Evolutionary conservation across 92 coral and sea anemone species (phyloP), one percentile per base, ranked within the genome.

Genomic region (Actinostola sp.): DNA sequence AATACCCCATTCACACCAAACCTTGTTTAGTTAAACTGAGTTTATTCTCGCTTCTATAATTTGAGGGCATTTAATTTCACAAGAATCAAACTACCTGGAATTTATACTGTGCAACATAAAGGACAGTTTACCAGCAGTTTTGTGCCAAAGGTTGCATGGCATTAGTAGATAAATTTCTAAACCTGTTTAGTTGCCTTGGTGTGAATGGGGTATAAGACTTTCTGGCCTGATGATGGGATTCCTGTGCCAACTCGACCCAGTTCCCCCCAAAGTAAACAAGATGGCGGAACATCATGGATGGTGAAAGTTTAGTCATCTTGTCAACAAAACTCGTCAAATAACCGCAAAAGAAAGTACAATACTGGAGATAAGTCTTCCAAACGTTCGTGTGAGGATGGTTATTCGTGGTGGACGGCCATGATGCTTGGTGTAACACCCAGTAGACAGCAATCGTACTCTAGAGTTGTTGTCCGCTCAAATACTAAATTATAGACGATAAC

Each of bases 361-460:
- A 25, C 33, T 9, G 76, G 66, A 48, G 66, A 62, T 11, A 52
- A 7, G 26, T 66, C 77, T 44, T 70, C 82, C 11, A 90, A 90
- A 64, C 75, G 80, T 16, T 44, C 85, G 15, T 82, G 92, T 73
- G 76, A 82, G 1, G 92, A 87, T 26, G 97, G 97, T 0, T 90
- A 78, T 84, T 90, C 92, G 8, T 90, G 92, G 97, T 90, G 97
- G 97, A 91, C 92, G 1, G 75, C 92, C 9, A 74, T 91, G 64
- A 70, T 91, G 78, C 67, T 91, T 8, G 97, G 97, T 25, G 20
- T 87, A 2, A 67, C 69, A 11, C 59, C 88, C 34, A 72, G 52
- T 7, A 20, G 51, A 17, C 79, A 61, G 26, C 53, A 34, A 39
- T 42, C 70, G 24, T 52, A 30, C 33, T 49, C 61, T 12, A 49